Evolutionary conservation across 2,888 invertebrate genomes (phyloP).

Genomic region (Stenolophus ochropezus): DNA sequence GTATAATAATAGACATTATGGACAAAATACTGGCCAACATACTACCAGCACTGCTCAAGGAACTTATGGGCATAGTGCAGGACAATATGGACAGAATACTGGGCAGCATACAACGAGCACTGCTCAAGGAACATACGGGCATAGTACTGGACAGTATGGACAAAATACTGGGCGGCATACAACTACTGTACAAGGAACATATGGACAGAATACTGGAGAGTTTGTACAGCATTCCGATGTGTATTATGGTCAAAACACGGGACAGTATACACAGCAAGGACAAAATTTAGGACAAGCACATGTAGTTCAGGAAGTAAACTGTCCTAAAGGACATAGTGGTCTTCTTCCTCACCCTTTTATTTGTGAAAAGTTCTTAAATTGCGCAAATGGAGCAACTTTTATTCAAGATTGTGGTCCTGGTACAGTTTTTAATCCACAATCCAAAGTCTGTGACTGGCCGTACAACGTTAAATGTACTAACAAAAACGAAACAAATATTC

Average conservation of each 20-base stretch:
- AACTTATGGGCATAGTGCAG: no score
- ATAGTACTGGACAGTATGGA: no score
- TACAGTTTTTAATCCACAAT: constrained; percentile 75
- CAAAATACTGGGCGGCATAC: background rate
- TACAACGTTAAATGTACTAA: constrained; percentile 72
- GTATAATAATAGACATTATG: background rate
- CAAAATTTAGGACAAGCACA: background rate
- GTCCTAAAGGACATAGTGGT: constrained; percentile 75
- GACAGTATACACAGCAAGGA: background rate
- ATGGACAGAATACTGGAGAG: background rate
- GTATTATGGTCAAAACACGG: no score
- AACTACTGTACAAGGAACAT: no score
- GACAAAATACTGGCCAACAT: no score
- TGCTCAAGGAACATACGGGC: no score
- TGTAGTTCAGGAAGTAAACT: constrained; percentile 65
- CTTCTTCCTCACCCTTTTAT: constrained; percentile 77
- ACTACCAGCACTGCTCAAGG: no score
- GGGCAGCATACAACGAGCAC: no score
- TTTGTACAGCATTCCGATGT: no score
- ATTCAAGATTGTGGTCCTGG: constrained; percentile 79
- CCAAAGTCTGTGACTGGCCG: constrained; percentile 76
- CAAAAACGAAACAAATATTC: background rate
- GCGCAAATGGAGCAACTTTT: constrained; percentile 75
- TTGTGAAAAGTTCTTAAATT: constrained; percentile 79
- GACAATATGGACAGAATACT: no score